Conservation (phyloP, 2,797 vertebrate genomes). For the Phrynocephalus vlangalii region DNA sequence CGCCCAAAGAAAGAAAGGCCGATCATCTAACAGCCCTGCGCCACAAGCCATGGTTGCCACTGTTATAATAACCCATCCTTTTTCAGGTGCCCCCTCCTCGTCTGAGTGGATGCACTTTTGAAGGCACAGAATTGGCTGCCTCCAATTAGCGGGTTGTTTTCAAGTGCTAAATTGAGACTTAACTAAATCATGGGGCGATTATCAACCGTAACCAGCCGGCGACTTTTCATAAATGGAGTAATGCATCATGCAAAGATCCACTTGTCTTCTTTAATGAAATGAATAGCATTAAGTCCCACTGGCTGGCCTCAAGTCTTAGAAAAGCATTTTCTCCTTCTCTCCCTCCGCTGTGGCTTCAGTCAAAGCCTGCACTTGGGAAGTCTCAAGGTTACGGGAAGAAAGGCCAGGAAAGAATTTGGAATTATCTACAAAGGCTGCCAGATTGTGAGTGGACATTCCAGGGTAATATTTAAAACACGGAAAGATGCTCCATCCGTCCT, state of each 20-base stretch:
- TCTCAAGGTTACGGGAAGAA: slow-evolving; percentile 27
- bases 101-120: neutral
- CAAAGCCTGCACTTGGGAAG: rapidly evolving
- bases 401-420: slow-evolving; percentile 21
- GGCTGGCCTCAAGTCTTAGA: neutral
- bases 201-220: slow-evolving; percentile 35
- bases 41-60: neutral
- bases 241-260: slow-evolving; percentile 35
- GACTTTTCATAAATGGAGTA: slow-evolving; percentile 39
- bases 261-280: slow-evolving; percentile 25
- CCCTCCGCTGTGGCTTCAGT: neutral
- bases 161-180: slow-evolving; percentile 29
- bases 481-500: neutral
- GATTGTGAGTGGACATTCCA: neutral
- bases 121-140: neutral
- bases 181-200: slow-evolving; percentile 34
- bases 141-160: slow-evolving; percentile 24
- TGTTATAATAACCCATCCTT: neutral
- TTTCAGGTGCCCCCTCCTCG: neutral
- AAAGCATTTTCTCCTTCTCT: neutral
- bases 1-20: neutral
- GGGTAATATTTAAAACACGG: neutral
- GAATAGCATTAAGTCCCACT: slow-evolving; percentile 6
- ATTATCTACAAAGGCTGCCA: neutral
- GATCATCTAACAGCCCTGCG: rapidly evolving